Conservation (phyloP, 2,888 invertebrate species). For the Sesia apiformis region DNA sequence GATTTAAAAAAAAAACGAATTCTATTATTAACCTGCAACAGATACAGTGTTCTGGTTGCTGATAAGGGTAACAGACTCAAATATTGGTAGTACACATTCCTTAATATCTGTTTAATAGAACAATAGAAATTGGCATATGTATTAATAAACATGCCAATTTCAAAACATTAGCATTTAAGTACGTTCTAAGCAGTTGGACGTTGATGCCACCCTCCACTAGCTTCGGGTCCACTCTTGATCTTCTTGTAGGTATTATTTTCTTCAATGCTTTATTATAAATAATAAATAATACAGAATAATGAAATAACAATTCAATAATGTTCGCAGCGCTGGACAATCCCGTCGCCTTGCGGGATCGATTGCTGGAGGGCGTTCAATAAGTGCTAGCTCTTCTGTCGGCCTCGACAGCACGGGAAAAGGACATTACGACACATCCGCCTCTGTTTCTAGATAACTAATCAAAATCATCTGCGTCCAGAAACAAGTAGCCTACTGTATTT, state of each 20-base stretch:
- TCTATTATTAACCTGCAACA: too few relatives aligned
- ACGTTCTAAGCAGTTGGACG: too few relatives aligned
- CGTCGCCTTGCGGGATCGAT: conserved; percentile 25
- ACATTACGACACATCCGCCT: conserved; percentile 37
- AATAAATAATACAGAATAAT: conserved; percentile 20
- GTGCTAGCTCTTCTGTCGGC: conserved; percentile 33
- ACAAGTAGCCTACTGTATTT: too few relatives aligned
- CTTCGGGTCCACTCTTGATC: not conserved
- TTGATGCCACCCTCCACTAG: not conserved
- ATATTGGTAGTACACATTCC: too few relatives aligned
- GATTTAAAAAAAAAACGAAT: too few relatives aligned
- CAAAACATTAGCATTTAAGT: too few relatives aligned
- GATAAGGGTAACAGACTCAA: too few relatives aligned
- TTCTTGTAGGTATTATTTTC: not conserved
- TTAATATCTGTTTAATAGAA: too few relatives aligned
- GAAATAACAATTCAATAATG: not conserved
- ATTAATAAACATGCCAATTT: too few relatives aligned
- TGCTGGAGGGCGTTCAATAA: conserved; percentile 22
- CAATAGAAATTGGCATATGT: too few relatives aligned
- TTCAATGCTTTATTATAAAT: conserved; percentile 13
- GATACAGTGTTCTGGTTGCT: too few relatives aligned
- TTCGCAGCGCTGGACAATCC: conserved; percentile 31
- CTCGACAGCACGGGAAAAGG: conserved; percentile 36
- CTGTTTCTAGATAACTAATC: conserved; percentile 21
- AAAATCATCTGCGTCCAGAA: not conserved